Conservation (phyloP, 1,140 invertebrate species). For the Caenorhabditis tropicalis region DNA sequence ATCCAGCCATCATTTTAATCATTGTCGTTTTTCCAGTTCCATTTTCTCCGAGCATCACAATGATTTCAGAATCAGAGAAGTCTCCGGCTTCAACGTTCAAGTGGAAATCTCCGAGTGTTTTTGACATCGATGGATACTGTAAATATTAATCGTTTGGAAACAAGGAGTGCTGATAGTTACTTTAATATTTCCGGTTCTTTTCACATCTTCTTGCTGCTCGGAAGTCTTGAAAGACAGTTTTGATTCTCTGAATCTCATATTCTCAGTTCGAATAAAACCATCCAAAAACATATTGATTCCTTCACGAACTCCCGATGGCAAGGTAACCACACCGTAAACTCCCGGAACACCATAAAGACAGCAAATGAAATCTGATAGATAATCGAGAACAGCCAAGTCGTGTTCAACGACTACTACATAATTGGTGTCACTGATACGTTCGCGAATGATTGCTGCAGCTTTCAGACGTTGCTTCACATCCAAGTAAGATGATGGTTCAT, state of each 20-base stretch:
- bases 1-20: constrained; percentile 95
- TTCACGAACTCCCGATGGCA: constrained; percentile 98
- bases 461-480: constrained; percentile 98
- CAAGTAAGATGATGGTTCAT: constrained; percentile 97
- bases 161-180: too few species aligned
- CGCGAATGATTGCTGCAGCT: constrained; percentile 90
- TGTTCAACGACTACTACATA: constrained; percentile 99
- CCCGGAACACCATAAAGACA: constrained; percentile 95
- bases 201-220: constrained; percentile 86
- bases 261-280: constrained; percentile 98
- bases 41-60: constrained; percentile 97
- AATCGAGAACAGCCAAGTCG: constrained; percentile 97
- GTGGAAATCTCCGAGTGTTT: constrained; percentile 78
- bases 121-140: constrained; percentile 82
- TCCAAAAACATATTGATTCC: constrained; percentile 99
- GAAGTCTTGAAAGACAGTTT: constrained; percentile 84
- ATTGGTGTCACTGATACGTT: constrained; percentile 86
- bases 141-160: too few species aligned
- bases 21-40: constrained; percentile 99
- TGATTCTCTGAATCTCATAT: constrained; percentile 83
- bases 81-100: constrained; percentile 85
- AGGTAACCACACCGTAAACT: constrained; percentile 98
- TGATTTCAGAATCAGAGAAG: constrained; percentile 98
- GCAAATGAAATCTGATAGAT: constrained; percentile 98
- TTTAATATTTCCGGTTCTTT: constrained; percentile 94